phyloP scores from a whole-genome alignment of 2,888 invertebrate genomes.

The Amblyteles armatorius region DNA sequence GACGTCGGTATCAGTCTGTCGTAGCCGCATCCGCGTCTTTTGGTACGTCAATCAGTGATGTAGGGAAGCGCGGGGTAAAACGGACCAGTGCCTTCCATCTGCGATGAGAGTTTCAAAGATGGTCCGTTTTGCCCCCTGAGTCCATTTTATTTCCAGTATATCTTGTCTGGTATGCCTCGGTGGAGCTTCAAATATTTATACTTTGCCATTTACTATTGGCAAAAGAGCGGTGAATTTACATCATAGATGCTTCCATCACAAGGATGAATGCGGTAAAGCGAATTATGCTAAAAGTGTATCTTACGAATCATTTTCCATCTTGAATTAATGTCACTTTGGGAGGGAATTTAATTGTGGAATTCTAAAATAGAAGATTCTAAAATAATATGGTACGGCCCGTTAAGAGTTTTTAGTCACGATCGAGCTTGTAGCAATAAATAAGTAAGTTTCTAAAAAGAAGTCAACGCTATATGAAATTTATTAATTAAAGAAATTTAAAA shows the following conservation, averaged over 20 bases:
- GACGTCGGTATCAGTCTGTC: conserved; percentile 1
- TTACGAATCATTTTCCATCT: neutral
- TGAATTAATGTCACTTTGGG: neutral
- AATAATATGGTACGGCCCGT: neutral
- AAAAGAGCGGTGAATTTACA: neutral
- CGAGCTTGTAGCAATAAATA: no score
- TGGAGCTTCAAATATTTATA: conserved; percentile 1
- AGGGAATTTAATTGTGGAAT: neutral
- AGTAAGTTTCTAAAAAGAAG: no score
- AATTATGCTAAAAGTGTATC: neutral
- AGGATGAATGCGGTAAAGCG: neutral
- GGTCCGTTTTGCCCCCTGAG: neutral
- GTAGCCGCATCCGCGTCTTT: conserved; percentile 3
- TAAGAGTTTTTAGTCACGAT: neutral
- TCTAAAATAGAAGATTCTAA: neutral
- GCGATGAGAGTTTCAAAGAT: neutral
- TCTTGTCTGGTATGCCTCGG: neutral
- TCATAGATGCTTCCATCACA: neutral
- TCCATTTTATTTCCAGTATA: neutral
- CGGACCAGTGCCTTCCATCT: neutral
- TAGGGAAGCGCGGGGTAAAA: neutral
- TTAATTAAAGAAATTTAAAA: no score
- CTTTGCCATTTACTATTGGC: conserved; percentile 1
- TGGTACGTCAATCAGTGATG: neutral
- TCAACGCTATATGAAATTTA: no score